Evolutionary conservation across 1,140 invertebrate genomes (phyloP), one percentile per base, ranked within the genome.

Genomic region (Ostrea edulis): DNA sequence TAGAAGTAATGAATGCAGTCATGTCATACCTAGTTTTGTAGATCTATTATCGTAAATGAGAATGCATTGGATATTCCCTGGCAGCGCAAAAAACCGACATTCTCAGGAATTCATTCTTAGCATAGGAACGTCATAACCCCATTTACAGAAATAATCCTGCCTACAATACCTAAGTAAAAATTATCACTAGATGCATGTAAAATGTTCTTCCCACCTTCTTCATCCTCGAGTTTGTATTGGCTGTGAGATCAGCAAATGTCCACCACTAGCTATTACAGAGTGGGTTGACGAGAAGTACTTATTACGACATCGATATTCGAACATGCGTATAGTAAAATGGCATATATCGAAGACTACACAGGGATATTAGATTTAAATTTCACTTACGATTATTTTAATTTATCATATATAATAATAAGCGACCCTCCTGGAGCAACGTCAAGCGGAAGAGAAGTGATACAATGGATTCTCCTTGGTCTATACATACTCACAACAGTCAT

Each of bases 401-500:
- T 25, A 14, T 77, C 68, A 12, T 77, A 77, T 35, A 77, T 77
- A 25, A 77, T 77, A 77, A 77, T 77, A 35, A 77, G 68, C 17
- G 68, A 77, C 68, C 29, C 68, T 9, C 35, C 68, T 77, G 25
- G 11, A 77, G 68, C 22, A 8, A 77, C 25, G 8, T 77, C 68
- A 11, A 77, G 35, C 29, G 68, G 68, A 77, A 25, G 68, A 77
- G 22, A 29, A 77, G 68, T 25, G 68, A 25, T 77, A 25, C 68
- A 77, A 35, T 77, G 68, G 68, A 77, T 77, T 77, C 68, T 77
- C 68, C 29, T 77, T 29, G 68, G 68, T 14, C 29, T 77, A 29
- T 77, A 77, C 29, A 25, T 77, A 7, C 12, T 77, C 14, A 77
- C 68, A 29, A 77, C 68, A 5, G 25, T 11, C 7, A 77, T 77